Evolutionary conservation across 2,797 vertebrate genomes (phyloP).

Genomic region (Anas acuta): DNA sequence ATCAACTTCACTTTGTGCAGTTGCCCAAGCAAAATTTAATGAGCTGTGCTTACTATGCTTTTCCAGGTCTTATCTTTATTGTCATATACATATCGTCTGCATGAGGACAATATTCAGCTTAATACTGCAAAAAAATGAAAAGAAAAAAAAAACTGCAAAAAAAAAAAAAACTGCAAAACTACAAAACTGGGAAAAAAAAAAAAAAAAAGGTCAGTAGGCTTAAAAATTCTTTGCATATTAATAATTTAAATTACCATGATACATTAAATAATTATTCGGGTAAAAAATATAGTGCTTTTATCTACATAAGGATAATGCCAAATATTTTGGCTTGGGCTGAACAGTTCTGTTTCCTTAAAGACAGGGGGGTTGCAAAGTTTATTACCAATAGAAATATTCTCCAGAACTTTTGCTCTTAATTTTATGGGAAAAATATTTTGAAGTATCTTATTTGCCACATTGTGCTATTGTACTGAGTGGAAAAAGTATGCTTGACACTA

Average conservation of each 20-base stretch:
- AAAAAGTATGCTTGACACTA: background rate
- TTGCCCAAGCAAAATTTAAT: background rate
- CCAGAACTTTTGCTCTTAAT: background rate
- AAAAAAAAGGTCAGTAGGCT: background rate
- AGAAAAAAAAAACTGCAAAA: background rate
- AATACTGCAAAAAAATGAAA: background rate
- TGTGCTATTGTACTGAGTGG: background rate
- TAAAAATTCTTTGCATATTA: background rate
- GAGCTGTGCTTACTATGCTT: background rate
- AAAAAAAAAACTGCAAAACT: background rate
- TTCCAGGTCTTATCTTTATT: background rate
- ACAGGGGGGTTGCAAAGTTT: background rate
- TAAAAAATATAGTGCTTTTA: background rate
- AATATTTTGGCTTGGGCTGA: background rate
- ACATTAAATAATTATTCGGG: background rate
- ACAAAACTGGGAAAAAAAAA: background rate
- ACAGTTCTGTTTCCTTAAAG: background rate
- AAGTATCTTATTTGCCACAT: background rate
- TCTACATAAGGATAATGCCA: background rate
- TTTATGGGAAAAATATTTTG: background rate
- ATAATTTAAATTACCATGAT: background rate
- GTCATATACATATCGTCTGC: background rate
- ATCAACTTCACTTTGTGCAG: background rate
- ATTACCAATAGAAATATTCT: background rate
- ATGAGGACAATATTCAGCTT: background rate